Evolutionary conservation across 2,113 vertebrate genomes (phyloP), one percentile per base, ranked within the genome.

Genomic region (Acanthochromis polyacanthus): DNA sequence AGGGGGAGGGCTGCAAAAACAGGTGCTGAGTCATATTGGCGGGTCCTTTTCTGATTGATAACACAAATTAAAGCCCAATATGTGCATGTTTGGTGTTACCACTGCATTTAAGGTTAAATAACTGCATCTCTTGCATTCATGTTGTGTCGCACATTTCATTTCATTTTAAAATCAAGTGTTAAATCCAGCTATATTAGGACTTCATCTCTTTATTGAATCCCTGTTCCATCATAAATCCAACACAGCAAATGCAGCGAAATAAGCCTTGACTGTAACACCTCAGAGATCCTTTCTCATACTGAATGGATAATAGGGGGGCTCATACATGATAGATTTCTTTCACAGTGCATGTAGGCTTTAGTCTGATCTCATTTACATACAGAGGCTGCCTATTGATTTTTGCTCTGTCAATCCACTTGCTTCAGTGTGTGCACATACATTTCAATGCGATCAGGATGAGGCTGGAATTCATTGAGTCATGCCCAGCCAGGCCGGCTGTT

Each of bases 1-100:
- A 51, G 23, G 62, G 25, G 23, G 62, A 20, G 23, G 52, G 51
- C 25, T 52, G 43, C 23, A 77, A 65, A 73, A 48, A 48, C 67
- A 71, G 86, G 80, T 89, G 92, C 90, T 91, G 90, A 92, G 88
- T 93, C 92, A 92, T 85, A 56, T 88, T 69, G 67, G 74, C 52
- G 15, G n/a, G 14, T 70, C 36, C 59, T 4, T 73, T 32, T 69
- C 48, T 67, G 52, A 81, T 75, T 76, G 82, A 75, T 82, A 17
- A 57, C 46, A 59, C 4, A 60, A 66, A 71, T 75, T 28, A 45
- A 68, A 81, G 3, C 65, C 17, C 15, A 36, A 2, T 68, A 50
- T 68, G 28, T 65, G 23, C 55, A 68, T 32, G 14, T 19, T 36
- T 66, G 11, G 36, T 30, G 3, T 58, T 10, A 15, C 36, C 10